Percentiles rank a stretch among this genome's conserved stretches.
phyloP scores from a whole-genome alignment of 2,113 vertebrate species.

The Aramus guarauna region DNA sequence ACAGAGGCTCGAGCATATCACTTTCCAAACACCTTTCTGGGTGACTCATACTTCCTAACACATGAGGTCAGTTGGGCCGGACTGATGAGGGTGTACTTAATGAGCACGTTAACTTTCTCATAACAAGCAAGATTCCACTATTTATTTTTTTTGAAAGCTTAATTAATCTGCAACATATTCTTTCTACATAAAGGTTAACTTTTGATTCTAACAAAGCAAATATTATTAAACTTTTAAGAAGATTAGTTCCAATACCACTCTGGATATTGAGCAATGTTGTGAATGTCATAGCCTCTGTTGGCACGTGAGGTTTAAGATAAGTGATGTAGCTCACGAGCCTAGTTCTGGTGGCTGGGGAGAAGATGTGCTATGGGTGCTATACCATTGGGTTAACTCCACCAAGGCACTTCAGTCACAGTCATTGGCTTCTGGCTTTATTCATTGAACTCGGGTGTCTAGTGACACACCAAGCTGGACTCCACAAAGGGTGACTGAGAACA shows the following conservation, averaged over 20 bases:
- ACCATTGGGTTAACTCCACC: rapidly evolving
- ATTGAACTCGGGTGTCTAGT: no score
- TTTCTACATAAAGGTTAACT: rapidly evolving
- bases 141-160: neutral
- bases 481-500: neutral
- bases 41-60: neutral
- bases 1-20: no score
- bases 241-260: neutral
- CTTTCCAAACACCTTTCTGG: neutral
- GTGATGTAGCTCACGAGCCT: rapidly evolving
- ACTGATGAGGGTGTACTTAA: neutral
- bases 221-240: neutral
- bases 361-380: rapidly evolving
- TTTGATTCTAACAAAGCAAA: neutral
- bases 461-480: rapidly evolving
- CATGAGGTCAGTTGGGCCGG: neutral
- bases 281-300: neutral
- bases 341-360: neutral
- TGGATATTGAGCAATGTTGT: neutral
- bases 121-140: neutral
- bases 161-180: neutral
- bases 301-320: rapidly evolving
- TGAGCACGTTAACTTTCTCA: neutral
- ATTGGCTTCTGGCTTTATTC: neutral
- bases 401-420: neutral